These are phyloP conservation scores for Lepilemur septentrionalis DNA, from an alignment of 2,797 vertebrate species.

Conservation along the genomic window DNA sequence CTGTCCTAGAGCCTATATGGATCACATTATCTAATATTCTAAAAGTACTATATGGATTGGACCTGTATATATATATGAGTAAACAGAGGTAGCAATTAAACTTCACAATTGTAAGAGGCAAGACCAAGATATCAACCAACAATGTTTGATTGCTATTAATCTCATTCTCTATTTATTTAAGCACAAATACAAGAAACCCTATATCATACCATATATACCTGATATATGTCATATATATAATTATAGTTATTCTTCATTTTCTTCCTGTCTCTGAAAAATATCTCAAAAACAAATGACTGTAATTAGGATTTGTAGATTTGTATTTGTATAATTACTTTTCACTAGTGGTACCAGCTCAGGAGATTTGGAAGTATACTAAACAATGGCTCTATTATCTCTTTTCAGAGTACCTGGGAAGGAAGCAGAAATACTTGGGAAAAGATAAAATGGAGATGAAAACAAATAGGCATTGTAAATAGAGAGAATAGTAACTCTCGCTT, in stretches of 20 bases:
- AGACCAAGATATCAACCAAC: neutral
- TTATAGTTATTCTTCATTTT: neutral
- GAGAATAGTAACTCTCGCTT: neutral
- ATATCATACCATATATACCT: neutral
- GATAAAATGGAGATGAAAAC: neutral
- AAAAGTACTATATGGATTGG: neutral
- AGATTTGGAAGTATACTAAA: neutral
- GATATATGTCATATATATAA: neutral
- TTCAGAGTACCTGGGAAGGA: neutral
- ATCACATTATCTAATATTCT: neutral
- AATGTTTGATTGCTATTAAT: neutral
- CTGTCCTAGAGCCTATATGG: neutral
- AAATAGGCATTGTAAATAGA: neutral
- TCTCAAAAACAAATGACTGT: neutral
- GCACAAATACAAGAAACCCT: neutral
- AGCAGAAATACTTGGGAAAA: neutral
- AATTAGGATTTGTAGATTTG: neutral
- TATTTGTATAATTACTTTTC: neutral
- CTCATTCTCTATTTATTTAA: neutral
- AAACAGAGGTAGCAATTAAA: neutral
- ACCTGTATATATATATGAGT: neutral
- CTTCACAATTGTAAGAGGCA: neutral
- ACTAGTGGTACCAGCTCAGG: neutral
- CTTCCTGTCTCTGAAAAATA: neutral
- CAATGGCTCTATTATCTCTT: neutral